These are phyloP conservation scores for Machimus rusticus DNA, from an alignment of 2,888 invertebrate species.

Conservation along the genomic window DNA sequence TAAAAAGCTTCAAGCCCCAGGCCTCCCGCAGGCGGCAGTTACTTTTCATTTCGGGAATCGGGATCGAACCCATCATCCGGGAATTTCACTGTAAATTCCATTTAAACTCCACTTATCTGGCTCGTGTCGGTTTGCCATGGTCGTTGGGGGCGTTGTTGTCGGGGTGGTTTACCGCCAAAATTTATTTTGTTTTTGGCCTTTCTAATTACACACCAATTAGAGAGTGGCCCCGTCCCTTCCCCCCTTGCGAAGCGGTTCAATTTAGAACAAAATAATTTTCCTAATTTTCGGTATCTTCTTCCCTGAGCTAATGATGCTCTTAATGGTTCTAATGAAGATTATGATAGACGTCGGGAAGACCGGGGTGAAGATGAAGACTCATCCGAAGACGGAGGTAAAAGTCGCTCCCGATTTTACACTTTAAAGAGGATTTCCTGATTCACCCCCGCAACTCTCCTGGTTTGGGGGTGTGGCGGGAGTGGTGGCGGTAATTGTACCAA, in stretches of 20 bases:
- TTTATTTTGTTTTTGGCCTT: not conserved
- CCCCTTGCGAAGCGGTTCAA: not conserved
- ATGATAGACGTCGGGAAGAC: not conserved
- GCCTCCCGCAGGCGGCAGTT: not conserved
- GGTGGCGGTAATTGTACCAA: not conserved
- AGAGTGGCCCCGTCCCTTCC: not conserved
- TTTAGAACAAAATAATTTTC: not conserved
- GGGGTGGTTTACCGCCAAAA: not conserved
- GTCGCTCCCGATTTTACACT: not conserved
- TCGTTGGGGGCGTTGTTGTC: not conserved
- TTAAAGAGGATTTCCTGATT: not conserved
- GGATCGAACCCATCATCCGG: not conserved
- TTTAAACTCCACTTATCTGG: not conserved
- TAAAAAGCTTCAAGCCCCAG: not conserved
- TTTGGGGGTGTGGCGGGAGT: not conserved
- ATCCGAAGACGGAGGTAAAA: not conserved
- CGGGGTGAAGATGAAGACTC: not conserved
- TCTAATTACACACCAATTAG: not conserved
- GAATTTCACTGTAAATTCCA: not conserved
- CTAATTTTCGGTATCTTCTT: not conserved
- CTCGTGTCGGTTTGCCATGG: not conserved
- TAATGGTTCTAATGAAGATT: conserved; percentile 3
- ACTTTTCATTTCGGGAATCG: not conserved
- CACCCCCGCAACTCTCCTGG: not conserved
- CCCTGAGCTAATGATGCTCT: not conserved